phyloP scores from a whole-genome alignment of 2,113 vertebrate genomes.

The Dasypus novemcinctus region DNA sequence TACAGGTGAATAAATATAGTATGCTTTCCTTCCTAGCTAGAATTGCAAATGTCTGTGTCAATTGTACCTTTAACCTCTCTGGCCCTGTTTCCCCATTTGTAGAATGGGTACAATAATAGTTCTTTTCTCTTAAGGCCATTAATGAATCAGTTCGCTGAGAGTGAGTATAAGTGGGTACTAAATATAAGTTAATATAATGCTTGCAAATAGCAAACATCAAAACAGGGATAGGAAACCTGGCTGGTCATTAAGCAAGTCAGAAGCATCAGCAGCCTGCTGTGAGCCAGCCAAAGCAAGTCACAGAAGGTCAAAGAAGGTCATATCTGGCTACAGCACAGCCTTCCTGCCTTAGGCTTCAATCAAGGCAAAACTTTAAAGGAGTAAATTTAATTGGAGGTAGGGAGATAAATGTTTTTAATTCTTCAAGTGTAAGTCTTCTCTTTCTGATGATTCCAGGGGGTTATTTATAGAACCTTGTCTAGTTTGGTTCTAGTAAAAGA shows the following conservation, averaged over 20 bases:
- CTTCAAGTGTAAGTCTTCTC: conserved; percentile 52
- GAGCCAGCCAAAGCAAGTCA: not conserved
- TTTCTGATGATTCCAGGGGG: conserved; percentile 50
- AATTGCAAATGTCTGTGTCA: not conserved
- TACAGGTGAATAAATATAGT: not conserved
- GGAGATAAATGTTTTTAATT: conserved; percentile 65
- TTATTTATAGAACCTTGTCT: conserved; percentile 71
- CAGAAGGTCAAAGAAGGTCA: not conserved
- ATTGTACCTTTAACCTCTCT: not conserved
- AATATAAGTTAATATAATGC: not conserved
- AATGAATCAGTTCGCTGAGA: not conserved
- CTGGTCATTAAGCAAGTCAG: not conserved
- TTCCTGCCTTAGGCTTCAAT: conserved; percentile 8
- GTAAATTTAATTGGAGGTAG: conserved; percentile 43
- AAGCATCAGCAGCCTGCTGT: not conserved
- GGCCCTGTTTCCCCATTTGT: conserved; percentile 27
- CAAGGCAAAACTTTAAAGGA: conserved; percentile 52
- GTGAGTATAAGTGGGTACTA: not conserved
- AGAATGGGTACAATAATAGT: not conserved
- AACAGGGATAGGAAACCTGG: not conserved
- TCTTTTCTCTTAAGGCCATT: conserved; percentile 23
- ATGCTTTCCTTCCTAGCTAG: not conserved
- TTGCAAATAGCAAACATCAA: not conserved
- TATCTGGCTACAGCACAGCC: not conserved
- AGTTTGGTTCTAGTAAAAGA: conserved; percentile 67